Evolutionary conservation across 2,113 vertebrate genomes (phyloP).

Genomic region (Pantherophis guttatus): DNA sequence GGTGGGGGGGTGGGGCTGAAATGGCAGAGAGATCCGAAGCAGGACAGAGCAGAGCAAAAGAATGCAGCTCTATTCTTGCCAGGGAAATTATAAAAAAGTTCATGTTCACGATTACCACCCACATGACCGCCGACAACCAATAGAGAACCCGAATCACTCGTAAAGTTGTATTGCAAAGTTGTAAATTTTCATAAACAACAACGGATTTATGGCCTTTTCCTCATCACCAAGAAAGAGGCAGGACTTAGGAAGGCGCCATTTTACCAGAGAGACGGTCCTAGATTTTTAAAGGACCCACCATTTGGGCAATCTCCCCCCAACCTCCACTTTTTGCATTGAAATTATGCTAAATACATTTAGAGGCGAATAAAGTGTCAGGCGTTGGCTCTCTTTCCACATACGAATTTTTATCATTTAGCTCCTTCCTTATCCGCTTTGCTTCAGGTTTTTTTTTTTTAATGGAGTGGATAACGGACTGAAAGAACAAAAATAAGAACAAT

Average conservation of each 20-base stretch:
- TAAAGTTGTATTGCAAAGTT: slow-evolving; percentile 98
- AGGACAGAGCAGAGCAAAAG: slow-evolving; percentile 85
- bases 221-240: slow-evolving; percentile 83
- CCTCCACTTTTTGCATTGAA: slow-evolving; percentile 31
- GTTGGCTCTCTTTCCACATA: not conserved
- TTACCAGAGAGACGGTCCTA: slow-evolving; percentile 79
- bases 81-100: slow-evolving; percentile 99
- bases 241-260: slow-evolving; percentile 92
- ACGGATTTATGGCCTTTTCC: slow-evolving; percentile 97
- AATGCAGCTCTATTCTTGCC: slow-evolving; percentile 93
- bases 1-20: slow-evolving; percentile 45
- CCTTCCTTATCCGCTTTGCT: not conserved
- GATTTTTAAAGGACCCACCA: slow-evolving; percentile 64
- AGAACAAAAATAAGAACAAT: not conserved
- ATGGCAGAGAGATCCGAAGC: slow-evolving; percentile 77
- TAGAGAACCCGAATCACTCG: slow-evolving; percentile 85
- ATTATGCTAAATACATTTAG: slow-evolving; percentile 40
- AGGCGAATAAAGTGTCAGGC: not conserved
- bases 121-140: slow-evolving; percentile 92
- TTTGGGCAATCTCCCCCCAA: slow-evolving; percentile 24
- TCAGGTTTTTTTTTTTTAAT: not conserved
- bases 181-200: slow-evolving; percentile 99
- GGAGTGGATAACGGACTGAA: not conserved
- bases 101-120: slow-evolving; percentile 93
- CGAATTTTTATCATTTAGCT: not conserved